These are phyloP conservation scores for Meliscaeva auricollis DNA, from an alignment of 2,888 invertebrate species.

Conservation along the genomic window DNA sequence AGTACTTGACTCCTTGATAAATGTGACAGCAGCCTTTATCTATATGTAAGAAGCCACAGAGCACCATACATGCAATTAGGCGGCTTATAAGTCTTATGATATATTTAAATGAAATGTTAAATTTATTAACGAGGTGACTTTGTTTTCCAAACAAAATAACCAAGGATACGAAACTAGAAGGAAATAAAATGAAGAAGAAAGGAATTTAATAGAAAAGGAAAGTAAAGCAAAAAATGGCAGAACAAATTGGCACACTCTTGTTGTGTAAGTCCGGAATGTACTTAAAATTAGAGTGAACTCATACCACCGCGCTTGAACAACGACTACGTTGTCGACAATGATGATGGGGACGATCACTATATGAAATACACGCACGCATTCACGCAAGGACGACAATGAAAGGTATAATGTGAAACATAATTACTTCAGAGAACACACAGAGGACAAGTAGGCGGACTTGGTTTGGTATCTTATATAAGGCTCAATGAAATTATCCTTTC, in stretches of 20 bases:
- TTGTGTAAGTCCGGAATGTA: slow-evolving; percentile 36
- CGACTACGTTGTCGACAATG: neutral
- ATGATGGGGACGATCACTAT: neutral
- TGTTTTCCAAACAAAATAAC: slow-evolving; percentile 48
- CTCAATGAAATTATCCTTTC: slow-evolving; percentile 75
- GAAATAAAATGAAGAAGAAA: neutral
- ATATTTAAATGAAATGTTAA: slow-evolving; percentile 73
- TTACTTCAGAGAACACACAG: slow-evolving; percentile 51
- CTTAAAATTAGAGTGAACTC: slow-evolving; percentile 31
- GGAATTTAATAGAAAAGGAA: slow-evolving; percentile 43
- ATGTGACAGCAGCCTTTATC: slow-evolving; percentile 48
- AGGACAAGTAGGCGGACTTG: slow-evolving; percentile 51
- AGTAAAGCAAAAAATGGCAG: slow-evolving; percentile 13
- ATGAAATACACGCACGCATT: neutral
- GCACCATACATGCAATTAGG: slow-evolving; percentile 52
- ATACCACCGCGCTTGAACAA: neutral
- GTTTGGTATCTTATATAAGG: neutral
- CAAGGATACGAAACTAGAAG: neutral
- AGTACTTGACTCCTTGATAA: slow-evolving; percentile 71
- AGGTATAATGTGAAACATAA: slow-evolving; percentile 64
- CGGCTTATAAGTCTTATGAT: slow-evolving; percentile 33
- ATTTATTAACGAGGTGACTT: slow-evolving; percentile 73
- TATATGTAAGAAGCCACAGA: neutral
- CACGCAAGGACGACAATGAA: slow-evolving; percentile 23
- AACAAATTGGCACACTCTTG: slow-evolving; percentile 70